Base-by-base conservation (phyloP, 1,140 invertebrate genomes). In the Frieseomelitta varia region DNA sequence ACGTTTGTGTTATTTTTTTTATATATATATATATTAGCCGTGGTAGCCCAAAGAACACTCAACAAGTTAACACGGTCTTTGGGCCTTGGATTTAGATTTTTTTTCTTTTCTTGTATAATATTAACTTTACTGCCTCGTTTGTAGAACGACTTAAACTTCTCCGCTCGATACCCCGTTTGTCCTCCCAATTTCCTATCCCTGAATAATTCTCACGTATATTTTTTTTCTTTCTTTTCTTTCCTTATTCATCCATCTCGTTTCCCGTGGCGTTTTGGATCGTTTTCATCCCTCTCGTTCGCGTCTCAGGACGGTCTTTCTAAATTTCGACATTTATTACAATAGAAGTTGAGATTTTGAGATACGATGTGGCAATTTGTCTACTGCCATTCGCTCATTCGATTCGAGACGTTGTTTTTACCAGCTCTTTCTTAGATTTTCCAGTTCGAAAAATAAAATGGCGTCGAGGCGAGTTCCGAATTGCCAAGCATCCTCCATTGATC, bases 11-110 rank as follows among this genome's bases (percentile, higher is more conserved):
- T 84, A n/a, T 75, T 88, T 79, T 81, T 83, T 53, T 82, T 81
- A 39, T 39, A 39, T 3, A 39, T 47, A 47, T 47, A 47, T 74
- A 61, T 84, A 84, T 84, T 91, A 89, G 87, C 86, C 90, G 85
- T 87, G 79, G 56, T 79, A 90, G 90, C 92, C 94, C 94, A 92
- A 94, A 94, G 90, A 93, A 87, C 92, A 91, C 92, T 94, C 88
- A 95, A 95, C 94, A 95, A 95, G 87, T 92, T 93, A 95, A 95
- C 94, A 94, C 90, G 88, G 92, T 92, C 93, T 94, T 92, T 91
- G 91, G 91, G 91, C 87, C 78, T 85, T 91, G 84, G 63, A 78
- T 90, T 61, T 79, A 81, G 79, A 85, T 67, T 78, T 85, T 30
- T n/a, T 30, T 85, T 72, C 76, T 61, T 84, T 76, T 85, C 6